phyloP scores from a whole-genome alignment of 2,888 invertebrate genomes.

The Phaedon cochleariae region DNA sequence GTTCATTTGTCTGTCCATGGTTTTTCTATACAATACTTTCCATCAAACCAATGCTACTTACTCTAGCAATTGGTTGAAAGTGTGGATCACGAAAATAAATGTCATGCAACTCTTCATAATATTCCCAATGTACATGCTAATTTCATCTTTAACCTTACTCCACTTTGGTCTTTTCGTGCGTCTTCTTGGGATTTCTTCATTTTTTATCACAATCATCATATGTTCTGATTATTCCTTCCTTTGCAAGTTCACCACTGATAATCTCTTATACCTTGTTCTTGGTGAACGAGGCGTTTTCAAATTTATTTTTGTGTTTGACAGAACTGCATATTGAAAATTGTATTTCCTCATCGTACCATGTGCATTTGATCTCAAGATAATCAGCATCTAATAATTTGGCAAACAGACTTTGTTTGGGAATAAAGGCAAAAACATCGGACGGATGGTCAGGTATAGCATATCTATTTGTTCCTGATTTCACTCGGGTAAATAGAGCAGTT shows the following conservation, averaged over 20 bases:
- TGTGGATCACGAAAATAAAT: conserved; percentile 1
- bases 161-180: neutral
- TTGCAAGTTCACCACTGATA: neutral
- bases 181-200: conserved; percentile 1
- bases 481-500: no score
- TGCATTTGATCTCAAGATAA: neutral
- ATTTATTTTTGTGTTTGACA: conserved; percentile 1
- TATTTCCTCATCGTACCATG: neutral
- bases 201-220: neutral
- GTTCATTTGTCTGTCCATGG: no score
- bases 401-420: neutral
- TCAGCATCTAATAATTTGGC: neutral
- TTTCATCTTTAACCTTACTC: neutral
- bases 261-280: neutral
- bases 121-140: neutral
- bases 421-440: neutral
- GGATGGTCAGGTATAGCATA: neutral
- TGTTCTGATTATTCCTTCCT: neutral
- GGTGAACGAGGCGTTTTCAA: neutral
- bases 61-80: neutral
- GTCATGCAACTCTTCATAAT: neutral
- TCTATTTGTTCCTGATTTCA: neutral
- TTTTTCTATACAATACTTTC: no score
- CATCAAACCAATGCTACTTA: no score
- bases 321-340: no score